These are phyloP conservation scores for Temnothorax rugatulus DNA, from an alignment of 2,888 invertebrate genomes.

Conservation along the genomic window DNA sequence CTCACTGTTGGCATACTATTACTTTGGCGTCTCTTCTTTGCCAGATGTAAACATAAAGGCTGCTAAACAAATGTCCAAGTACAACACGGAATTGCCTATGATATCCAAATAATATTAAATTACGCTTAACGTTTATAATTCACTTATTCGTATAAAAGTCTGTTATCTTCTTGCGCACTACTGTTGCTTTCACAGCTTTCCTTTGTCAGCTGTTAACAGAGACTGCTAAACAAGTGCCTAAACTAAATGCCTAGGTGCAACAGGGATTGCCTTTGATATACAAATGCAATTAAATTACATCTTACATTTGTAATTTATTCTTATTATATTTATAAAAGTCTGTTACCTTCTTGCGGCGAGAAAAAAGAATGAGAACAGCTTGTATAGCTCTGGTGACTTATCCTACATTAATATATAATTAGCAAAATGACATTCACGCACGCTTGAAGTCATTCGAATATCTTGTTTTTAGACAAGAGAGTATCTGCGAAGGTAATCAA, in stretches of 20 bases:
- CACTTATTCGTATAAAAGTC: neutral
- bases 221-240: too few relatives aligned
- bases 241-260: neutral
- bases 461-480: too few relatives aligned
- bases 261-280: neutral
- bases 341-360: neutral
- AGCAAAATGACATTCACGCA: too few relatives aligned
- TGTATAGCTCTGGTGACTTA: too few relatives aligned
- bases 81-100: neutral
- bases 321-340: neutral
- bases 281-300: neutral
- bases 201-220: neutral
- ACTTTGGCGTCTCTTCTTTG: neutral
- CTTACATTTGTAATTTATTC: neutral
- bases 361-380: neutral
- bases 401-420: too few relatives aligned
- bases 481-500: too few relatives aligned
- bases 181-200: neutral
- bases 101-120: neutral
- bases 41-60: neutral
- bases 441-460: too few relatives aligned
- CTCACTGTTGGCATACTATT: neutral
- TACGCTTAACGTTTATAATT: neutral
- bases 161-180: neutral
- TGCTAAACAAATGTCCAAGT: too few relatives aligned